Percentiles rank a stretch among this genome's conserved stretches.
Conservation (phyloP, 1,140 invertebrate genomes). For the Carposina sasakii region DNA sequence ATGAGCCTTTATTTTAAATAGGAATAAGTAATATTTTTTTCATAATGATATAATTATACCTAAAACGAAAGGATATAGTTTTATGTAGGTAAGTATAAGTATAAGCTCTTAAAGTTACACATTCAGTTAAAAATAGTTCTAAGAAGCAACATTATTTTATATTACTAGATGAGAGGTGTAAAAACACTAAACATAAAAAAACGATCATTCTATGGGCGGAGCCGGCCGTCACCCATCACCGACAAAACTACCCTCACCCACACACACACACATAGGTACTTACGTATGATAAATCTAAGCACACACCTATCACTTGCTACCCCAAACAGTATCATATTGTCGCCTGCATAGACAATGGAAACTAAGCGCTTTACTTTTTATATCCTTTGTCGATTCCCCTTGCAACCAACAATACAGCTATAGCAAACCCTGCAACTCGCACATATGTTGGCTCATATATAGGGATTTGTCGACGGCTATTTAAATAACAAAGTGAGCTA, state of each 20-base stretch:
- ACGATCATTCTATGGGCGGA: slow-evolving; percentile 51
- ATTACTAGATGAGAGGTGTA: too few species aligned
- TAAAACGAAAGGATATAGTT: too few species aligned
- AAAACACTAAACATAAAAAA: too few species aligned
- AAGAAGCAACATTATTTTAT: too few species aligned
- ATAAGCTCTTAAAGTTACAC: too few species aligned
- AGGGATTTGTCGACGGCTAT: slow-evolving; percentile 30
- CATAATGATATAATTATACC: too few species aligned
- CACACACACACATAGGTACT: slow-evolving; percentile 26
- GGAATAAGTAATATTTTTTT: too few species aligned
- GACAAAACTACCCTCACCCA: slow-evolving; percentile 35
- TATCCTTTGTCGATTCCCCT: slow-evolving; percentile 44
- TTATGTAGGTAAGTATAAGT: too few species aligned
- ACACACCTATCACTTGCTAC: slow-evolving; percentile 37
- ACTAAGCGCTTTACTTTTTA: slow-evolving; percentile 67
- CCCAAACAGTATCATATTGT: slow-evolving; percentile 42
- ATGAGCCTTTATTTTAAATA: too few species aligned
- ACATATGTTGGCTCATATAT: slow-evolving; percentile 28
- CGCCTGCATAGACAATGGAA: slow-evolving; percentile 51
- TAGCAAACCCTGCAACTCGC: slow-evolving; percentile 34
- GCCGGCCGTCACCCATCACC: slow-evolving; percentile 38
- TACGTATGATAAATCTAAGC: not conserved
- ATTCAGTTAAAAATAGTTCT: too few species aligned
- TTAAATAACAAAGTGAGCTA: slow-evolving; percentile 44
- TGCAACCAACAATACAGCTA: slow-evolving; percentile 28